Conservation (phyloP, 2,797 vertebrate genomes). For the Amazona finschi region DNA sequence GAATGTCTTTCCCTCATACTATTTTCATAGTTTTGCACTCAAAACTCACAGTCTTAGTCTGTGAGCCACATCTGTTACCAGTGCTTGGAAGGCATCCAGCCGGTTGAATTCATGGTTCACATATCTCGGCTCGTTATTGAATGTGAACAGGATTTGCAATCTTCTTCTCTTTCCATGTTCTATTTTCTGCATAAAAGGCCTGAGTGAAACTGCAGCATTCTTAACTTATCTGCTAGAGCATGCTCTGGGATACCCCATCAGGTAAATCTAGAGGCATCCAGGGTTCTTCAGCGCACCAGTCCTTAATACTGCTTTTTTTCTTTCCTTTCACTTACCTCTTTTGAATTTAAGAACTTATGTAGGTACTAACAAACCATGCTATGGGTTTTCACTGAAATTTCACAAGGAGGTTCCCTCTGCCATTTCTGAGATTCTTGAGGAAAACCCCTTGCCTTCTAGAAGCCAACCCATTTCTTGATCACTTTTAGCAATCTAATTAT, state of each 20-base stretch:
- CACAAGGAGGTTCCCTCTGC: neutral
- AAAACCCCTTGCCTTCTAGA: neutral
- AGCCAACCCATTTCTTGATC: neutral
- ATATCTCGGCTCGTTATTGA: neutral
- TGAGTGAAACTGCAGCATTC: neutral
- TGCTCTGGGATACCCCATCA: neutral
- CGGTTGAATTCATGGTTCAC: neutral
- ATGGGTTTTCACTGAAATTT: neutral
- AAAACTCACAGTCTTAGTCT: neutral
- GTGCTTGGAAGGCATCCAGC: neutral
- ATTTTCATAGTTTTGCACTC: neutral
- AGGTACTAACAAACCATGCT: neutral
- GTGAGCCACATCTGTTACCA: neutral
- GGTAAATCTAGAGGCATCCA: neutral
- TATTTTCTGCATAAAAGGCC: neutral
- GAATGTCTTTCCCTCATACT: neutral
- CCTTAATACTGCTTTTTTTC: neutral
- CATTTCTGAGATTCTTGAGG: neutral
- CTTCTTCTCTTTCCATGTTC: neutral
- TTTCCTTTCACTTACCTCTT: neutral
- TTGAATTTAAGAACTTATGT: neutral
- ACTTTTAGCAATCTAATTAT: neutral
- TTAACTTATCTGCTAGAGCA: neutral
- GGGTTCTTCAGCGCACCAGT: neutral
- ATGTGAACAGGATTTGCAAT: neutral